phyloP scores from a whole-genome alignment of 1,140 invertebrate species.

The Xylocopa sonorina region DNA sequence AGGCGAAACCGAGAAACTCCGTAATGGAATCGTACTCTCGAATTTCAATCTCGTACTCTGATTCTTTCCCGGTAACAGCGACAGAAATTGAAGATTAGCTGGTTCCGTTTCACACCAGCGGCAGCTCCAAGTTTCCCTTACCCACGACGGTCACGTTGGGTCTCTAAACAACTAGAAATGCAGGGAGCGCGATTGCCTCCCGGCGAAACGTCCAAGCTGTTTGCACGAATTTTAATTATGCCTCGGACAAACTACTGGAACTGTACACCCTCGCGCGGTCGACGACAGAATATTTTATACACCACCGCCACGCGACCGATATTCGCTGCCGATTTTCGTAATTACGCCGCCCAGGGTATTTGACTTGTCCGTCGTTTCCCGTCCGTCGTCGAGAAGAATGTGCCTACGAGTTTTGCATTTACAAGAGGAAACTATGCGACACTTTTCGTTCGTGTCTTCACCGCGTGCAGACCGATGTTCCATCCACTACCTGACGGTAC shows the following conservation, averaged over 20 bases:
- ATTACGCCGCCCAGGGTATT: background rate
- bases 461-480: background rate
- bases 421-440: background rate
- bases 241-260: background rate
- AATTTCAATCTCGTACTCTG: background rate
- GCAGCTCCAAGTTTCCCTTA: background rate
- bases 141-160: background rate
- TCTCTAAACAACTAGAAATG: slow-evolving; percentile 4
- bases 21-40: background rate
- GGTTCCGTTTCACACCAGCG: background rate
- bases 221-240: slow-evolving; percentile 26
- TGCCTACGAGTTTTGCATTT: background rate
- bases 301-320: background rate
- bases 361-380: background rate
- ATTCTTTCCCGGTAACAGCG: background rate
- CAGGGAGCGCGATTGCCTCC: background rate
- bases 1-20: background rate
- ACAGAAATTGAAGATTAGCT: background rate
- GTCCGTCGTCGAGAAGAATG: background rate
- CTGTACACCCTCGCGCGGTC: background rate
- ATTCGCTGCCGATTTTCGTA: slow-evolving; percentile 14
- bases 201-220: background rate
- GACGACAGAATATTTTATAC: slow-evolving; percentile 6
- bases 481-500: background rate
- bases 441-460: background rate